Percentiles rank a stretch among this genome's conserved stretches.
These are phyloP conservation scores for Caenorhabditis zanzibari DNA, from an alignment of 2,888 invertebrate genomes.

Conservation along the genomic window DNA sequence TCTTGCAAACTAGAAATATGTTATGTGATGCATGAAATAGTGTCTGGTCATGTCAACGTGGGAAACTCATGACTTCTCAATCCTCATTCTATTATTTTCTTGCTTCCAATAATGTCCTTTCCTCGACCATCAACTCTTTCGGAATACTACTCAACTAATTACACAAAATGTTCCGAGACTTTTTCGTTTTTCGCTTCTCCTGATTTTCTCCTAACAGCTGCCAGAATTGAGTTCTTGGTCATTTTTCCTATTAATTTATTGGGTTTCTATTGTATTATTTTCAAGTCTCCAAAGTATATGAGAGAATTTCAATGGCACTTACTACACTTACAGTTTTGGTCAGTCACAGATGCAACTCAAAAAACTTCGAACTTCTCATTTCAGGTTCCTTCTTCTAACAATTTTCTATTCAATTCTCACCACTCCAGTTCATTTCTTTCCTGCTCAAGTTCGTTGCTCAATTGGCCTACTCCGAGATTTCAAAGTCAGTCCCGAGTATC, in stretches of 20 bases:
- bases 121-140: constrained; percentile 22
- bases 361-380: background rate
- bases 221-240: constrained; percentile 4
- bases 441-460: constrained; percentile 41
- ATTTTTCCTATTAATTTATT: constrained; percentile 36
- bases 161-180: constrained; percentile 8
- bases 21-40: constrained; percentile 15
- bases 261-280: constrained; percentile 45
- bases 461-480: constrained; percentile 15
- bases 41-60: constrained; percentile 30
- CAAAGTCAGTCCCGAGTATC: constrained; percentile 3
- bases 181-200: constrained; percentile 26
- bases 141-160: constrained; percentile 41
- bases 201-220: constrained; percentile 9
- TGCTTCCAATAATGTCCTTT: constrained; percentile 7
- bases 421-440: constrained; percentile 38
- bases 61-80: constrained; percentile 5
- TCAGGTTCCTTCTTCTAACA: constrained; percentile 37
- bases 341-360: background rate
- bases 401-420: constrained; percentile 41
- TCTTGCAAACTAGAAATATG: constrained; percentile 4
- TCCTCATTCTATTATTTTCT: background rate
- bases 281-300: constrained; percentile 42
- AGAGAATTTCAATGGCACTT: constrained; percentile 38
- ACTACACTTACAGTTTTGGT: constrained; percentile 44